These are phyloP conservation scores for Caenorhabditis imperialis DNA, from an alignment of 2,888 invertebrate genomes.

Conservation along the genomic window DNA sequence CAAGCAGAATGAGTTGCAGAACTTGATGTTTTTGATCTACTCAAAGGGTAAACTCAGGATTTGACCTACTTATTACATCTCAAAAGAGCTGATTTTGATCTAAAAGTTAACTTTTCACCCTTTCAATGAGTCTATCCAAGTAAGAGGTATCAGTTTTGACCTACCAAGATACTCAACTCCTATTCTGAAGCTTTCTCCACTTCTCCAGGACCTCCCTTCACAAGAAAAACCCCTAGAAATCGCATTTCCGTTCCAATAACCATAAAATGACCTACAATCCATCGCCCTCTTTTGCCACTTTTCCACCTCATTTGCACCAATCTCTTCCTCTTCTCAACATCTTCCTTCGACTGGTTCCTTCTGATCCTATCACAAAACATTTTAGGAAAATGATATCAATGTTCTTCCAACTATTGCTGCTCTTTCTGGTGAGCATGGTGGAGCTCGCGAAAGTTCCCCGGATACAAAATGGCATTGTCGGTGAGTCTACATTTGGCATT, in stretches of 20 bases:
- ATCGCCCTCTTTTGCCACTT: slow-evolving; percentile 1
- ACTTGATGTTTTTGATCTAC: too few relatives aligned
- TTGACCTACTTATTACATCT: too few relatives aligned
- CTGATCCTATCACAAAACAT: too few relatives aligned
- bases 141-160: too few relatives aligned
- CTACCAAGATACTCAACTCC: background rate
- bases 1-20: too few relatives aligned
- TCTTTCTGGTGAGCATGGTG: background rate
- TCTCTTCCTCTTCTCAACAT: background rate
- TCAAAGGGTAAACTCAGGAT: too few relatives aligned
- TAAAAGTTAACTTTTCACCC: too few relatives aligned
- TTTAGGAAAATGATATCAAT: slow-evolving; percentile 7
- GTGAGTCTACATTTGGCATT: slow-evolving; percentile 11
- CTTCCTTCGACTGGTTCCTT: too few relatives aligned
- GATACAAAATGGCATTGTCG: slow-evolving; percentile 50
- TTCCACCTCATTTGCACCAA: background rate
- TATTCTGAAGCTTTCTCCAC: background rate
- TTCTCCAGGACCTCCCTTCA: background rate
- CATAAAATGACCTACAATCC: slow-evolving; percentile 14
- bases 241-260: slow-evolving; percentile 8
- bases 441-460: slow-evolving; percentile 15
- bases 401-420: background rate
- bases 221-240: too few relatives aligned
- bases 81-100: too few relatives aligned
- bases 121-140: too few relatives aligned